Evolutionary conservation across 1,140 invertebrate species (phyloP).

Genomic region (Drosophila kanapiae): DNA sequence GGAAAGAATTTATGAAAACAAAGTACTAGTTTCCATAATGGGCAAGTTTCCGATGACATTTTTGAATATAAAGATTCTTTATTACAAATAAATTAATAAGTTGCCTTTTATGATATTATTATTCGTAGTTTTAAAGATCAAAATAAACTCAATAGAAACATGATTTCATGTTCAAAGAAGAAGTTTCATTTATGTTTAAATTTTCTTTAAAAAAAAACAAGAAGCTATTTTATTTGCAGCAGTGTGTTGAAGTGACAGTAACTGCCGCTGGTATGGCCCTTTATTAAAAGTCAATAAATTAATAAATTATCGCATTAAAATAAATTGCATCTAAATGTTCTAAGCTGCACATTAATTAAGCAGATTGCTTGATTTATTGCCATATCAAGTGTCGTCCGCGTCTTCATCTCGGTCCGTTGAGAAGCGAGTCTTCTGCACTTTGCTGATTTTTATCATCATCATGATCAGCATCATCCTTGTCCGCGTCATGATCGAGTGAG

Average conservation of each 20-base stretch:
- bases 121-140: no score
- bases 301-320: slow-evolving; percentile 85
- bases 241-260: slow-evolving; percentile 1
- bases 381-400: slow-evolving; percentile 82
- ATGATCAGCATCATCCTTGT: neutral
- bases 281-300: slow-evolving; percentile 85
- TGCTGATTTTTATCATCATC: slow-evolving; percentile 69
- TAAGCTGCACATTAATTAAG: slow-evolving; percentile 85
- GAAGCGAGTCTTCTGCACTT: slow-evolving; percentile 50
- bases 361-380: slow-evolving; percentile 85
- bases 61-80: no score
- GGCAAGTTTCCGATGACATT: neutral
- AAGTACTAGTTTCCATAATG: no score
- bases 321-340: slow-evolving; percentile 85
- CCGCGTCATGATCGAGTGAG: slow-evolving; percentile 42
- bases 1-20: neutral
- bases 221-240: neutral
- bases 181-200: neutral
- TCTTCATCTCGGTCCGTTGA: slow-evolving; percentile 23
- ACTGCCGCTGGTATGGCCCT: slow-evolving; percentile 33
- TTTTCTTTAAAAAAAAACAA: neutral
- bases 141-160: no score
- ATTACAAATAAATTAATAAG: no score
- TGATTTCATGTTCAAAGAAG: no score
- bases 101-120: no score